Percentiles rank a stretch among this genome's conserved stretches.
Evolutionary conservation across 1,140 invertebrate genomes (phyloP).

Genomic region (Cyrtorhinus lividipennis): DNA sequence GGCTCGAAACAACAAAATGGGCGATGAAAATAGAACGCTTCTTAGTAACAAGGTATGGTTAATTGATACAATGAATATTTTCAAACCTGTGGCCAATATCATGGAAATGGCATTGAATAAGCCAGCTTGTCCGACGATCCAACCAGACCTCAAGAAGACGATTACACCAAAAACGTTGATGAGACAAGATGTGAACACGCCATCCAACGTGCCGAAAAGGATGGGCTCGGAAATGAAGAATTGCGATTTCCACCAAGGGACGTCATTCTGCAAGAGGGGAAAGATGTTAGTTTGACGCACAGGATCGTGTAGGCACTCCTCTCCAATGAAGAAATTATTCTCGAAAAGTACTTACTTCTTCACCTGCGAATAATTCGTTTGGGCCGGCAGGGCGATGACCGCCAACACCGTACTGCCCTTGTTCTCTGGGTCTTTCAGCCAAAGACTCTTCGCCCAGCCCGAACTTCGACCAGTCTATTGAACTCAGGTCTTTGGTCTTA

Average conservation of each 20-base stretch:
- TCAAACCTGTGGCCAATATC: constrained; percentile 62
- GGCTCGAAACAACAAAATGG: too few species aligned
- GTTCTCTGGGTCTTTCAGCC: constrained; percentile 29
- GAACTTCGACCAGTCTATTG: constrained; percentile 29
- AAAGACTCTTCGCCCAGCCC: not conserved
- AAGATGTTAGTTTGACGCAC: too few species aligned
- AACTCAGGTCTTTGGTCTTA: not conserved
- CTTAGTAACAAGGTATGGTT: too few species aligned
- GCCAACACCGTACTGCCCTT: constrained; percentile 51
- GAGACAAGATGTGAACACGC: constrained; percentile 84
- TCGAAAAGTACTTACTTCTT: constrained; percentile 47
- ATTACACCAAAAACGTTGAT: constrained; percentile 97
- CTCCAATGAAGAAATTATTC: not conserved
- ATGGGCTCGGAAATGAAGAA: constrained; percentile 87
- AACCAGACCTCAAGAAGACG: constrained; percentile 87
- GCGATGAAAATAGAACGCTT: too few species aligned
- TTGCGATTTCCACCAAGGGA: constrained; percentile 84
- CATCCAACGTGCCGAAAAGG: constrained; percentile 94
- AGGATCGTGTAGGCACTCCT: too few species aligned
- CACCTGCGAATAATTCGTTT: constrained; percentile 77
- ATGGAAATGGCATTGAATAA: constrained; percentile 75
- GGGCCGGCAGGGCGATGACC: constrained; percentile 67
- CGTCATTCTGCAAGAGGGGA: constrained; percentile 47
- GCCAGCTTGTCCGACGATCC: constrained; percentile 93
- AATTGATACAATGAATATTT: too few species aligned